These are phyloP conservation scores for Salmo trutta DNA, from an alignment of 2,797 vertebrate species.

Conservation along the genomic window DNA sequence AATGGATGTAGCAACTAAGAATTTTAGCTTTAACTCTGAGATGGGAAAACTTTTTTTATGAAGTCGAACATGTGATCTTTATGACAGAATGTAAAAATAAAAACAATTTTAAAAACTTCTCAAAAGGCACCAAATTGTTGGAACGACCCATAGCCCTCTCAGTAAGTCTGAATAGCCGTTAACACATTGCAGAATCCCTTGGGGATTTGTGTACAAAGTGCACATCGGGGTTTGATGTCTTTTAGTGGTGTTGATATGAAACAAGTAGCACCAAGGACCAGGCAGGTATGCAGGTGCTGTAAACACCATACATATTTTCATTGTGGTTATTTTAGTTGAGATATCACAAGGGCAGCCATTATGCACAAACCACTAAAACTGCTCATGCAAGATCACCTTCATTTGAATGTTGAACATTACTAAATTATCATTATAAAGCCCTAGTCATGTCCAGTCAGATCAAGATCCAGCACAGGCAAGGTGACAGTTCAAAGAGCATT, in stretches of 20 bases:
- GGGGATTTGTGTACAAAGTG: conserved; percentile 58
- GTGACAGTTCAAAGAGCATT: conserved; percentile 25
- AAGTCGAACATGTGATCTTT: too few relatives aligned
- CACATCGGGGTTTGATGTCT: conserved; percentile 52
- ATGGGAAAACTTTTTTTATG: too few relatives aligned
- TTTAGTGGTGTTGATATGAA: conserved; percentile 66
- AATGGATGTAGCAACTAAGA: too few relatives aligned
- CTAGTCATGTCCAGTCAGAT: conserved; percentile 35
- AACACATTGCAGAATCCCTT: conserved; percentile 38
- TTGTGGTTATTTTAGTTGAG: conserved; percentile 29
- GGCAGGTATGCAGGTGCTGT: conserved; percentile 26
- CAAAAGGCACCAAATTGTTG: too few relatives aligned
- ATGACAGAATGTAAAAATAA: too few relatives aligned
- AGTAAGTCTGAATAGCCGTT: conserved; percentile 43
- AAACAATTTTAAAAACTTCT: too few relatives aligned
- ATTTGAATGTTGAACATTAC: not conserved
- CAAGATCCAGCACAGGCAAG: conserved; percentile 26
- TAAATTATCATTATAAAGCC: not conserved
- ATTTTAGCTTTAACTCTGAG: too few relatives aligned
- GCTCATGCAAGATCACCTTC: not conserved
- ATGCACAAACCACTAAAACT: not conserved
- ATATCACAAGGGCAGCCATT: conserved; percentile 41
- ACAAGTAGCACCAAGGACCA: conserved; percentile 57
- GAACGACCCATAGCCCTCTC: conserved; percentile 14
- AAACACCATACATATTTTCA: conserved; percentile 3